Evolutionary conservation across 2,888 invertebrate species (phyloP).

Genomic region (Eupithecia dodoneata): DNA sequence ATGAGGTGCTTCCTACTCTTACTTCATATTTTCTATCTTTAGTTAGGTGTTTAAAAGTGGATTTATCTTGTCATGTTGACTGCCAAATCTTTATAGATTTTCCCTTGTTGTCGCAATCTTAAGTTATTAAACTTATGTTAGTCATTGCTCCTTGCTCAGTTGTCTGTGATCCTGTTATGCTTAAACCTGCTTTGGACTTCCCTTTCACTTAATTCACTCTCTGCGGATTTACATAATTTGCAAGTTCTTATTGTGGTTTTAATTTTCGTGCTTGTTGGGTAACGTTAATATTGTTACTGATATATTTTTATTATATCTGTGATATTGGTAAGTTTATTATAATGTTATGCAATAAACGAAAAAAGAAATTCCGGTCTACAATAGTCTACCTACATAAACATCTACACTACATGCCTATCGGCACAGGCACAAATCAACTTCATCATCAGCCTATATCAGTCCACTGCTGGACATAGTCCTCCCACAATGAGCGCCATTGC

Average conservation of each 20-base stretch:
- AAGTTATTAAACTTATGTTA: background rate
- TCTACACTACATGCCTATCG: too few species aligned
- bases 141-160: conserved; percentile 20
- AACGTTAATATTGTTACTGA: background rate
- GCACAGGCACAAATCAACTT: too few species aligned
- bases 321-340: background rate
- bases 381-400: too few species aligned
- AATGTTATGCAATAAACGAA: background rate
- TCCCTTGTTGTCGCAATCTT: background rate
- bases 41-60: background rate
- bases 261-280: conserved; percentile 13
- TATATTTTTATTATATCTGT: too few species aligned
- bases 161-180: conserved; percentile 29
- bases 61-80: background rate
- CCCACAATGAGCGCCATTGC: too few species aligned
- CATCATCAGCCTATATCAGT: too few species aligned
- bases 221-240: conserved; percentile 34
- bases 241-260: conserved; percentile 11
- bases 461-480: too few species aligned
- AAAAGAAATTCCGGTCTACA: background rate
- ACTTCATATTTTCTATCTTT: background rate
- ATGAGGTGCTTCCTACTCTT: background rate
- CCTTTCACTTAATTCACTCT: conserved; percentile 46
- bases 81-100: background rate
- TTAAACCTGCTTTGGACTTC: conserved; percentile 41